Percentiles rank a stretch among this genome's conserved stretches.
These are phyloP conservation scores for Notocelia uddmanniana DNA, from an alignment of 2,888 invertebrate genomes.

Conservation along the genomic window DNA sequence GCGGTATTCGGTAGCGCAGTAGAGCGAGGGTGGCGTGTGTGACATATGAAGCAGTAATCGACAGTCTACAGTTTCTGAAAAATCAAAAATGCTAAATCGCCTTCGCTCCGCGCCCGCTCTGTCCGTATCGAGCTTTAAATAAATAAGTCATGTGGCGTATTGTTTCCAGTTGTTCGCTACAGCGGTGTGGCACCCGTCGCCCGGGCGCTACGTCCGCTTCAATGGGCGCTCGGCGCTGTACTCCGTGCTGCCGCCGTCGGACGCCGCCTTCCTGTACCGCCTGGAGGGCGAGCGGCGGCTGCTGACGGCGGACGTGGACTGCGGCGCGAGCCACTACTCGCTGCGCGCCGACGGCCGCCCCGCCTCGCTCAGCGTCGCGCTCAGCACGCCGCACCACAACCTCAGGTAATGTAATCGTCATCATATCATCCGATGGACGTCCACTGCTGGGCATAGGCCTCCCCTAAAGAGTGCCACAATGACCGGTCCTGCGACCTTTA, in stretches of 20 bases:
- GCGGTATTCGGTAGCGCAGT: no score
- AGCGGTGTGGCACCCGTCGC: conserved; percentile 80
- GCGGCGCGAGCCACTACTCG: conserved; percentile 65
- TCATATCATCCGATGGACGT: no score
- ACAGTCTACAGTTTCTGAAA: no score
- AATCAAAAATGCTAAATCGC: no score
- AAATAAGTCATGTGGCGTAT: neutral
- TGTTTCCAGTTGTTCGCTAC: conserved; percentile 72
- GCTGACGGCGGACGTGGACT: conserved; percentile 65
- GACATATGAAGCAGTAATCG: no score
- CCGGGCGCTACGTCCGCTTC: conserved; percentile 73
- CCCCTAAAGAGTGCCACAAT: no score
- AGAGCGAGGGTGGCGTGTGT: no score
- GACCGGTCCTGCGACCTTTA: no score
- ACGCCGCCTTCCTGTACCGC: conserved; percentile 64
- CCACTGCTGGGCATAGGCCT: neutral
- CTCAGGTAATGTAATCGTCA: conserved; percentile 61
- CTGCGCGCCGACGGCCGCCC: conserved; percentile 71
- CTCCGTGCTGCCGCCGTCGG: conserved; percentile 70
- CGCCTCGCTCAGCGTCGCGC: conserved; percentile 63
- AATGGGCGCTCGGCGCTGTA: conserved; percentile 72
- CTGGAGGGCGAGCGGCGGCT: conserved; percentile 62
- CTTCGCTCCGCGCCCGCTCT: no score
- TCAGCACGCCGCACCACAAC: conserved; percentile 74
- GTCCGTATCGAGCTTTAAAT: no score